Conservation (phyloP, 2,797 vertebrate genomes). For the Gephyroberyx darwinii region DNA sequence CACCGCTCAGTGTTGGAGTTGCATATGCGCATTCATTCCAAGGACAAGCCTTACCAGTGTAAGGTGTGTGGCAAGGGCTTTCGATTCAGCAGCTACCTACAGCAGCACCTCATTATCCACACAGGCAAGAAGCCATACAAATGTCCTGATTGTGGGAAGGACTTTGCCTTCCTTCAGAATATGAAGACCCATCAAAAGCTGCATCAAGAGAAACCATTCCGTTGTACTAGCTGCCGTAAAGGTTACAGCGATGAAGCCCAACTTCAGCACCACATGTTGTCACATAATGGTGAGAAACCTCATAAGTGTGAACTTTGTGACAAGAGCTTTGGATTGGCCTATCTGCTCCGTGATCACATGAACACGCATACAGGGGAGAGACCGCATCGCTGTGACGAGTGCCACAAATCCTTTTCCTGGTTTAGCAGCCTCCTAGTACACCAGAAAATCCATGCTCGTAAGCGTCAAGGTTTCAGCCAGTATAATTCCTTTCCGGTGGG, state of each 20-base stretch:
- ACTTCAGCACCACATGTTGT: conserved; percentile 83
- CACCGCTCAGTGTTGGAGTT: conserved; percentile 84
- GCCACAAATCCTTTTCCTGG: conserved; percentile 84
- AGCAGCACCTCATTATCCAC: conserved; percentile 85
- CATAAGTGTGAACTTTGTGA: conserved; percentile 83
- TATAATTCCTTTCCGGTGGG: conserved; percentile 47
- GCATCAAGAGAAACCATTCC: conserved; percentile 84
- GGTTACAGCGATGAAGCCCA: conserved; percentile 83
- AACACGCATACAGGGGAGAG: conserved; percentile 86
- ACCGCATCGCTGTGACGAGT: conserved; percentile 84
- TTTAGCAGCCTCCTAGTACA: conserved; percentile 85
- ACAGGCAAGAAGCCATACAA: conserved; percentile 85
- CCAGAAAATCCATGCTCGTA: conserved; percentile 84
- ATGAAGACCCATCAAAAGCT: conserved; percentile 85
- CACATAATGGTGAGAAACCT: conserved; percentile 83
- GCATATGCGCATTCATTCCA: conserved; percentile 86
- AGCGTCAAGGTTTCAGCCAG: conserved; percentile 73
- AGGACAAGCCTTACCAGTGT: conserved; percentile 84
- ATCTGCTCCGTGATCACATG: conserved; percentile 85
- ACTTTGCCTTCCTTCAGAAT: conserved; percentile 86
- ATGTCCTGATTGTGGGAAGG: conserved; percentile 85
- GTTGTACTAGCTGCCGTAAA: conserved; percentile 85
- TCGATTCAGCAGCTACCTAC: conserved; percentile 84
- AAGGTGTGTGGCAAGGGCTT: conserved; percentile 84
- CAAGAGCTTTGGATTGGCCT: conserved; percentile 84